A percentile compares a stretch with the other conserved stretches of the same genome.
phyloP scores from a whole-genome alignment of 1,140 invertebrate genomes.

The Caenorhabditis elegans region WBcel235 BX284606.5:15672001-15672500 shows the following conservation, averaged over 20 bases:
- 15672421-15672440: neutral
- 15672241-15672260: neutral
- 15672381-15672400: too few species aligned
- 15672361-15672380: too few species aligned
- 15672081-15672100: neutral
- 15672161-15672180: neutral
- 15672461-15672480: constrained; percentile 1
- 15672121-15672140: neutral
- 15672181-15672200: neutral
- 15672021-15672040: too few species aligned
- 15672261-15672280: neutral
- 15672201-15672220: neutral
- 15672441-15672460: too few species aligned
- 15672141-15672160: neutral
- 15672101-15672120: neutral
- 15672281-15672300: too few species aligned
- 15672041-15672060: too few species aligned
- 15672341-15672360: too few species aligned
- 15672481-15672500: neutral
- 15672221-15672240: neutral
- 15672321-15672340: too few species aligned
- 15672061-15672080: neutral
- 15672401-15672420: too few species aligned
- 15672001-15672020: too few species aligned
- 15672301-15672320: too few species aligned